Evolutionary conservation across 1,140 invertebrate species (phyloP).

Genomic region (Metopolophium dirhodum): DNA sequence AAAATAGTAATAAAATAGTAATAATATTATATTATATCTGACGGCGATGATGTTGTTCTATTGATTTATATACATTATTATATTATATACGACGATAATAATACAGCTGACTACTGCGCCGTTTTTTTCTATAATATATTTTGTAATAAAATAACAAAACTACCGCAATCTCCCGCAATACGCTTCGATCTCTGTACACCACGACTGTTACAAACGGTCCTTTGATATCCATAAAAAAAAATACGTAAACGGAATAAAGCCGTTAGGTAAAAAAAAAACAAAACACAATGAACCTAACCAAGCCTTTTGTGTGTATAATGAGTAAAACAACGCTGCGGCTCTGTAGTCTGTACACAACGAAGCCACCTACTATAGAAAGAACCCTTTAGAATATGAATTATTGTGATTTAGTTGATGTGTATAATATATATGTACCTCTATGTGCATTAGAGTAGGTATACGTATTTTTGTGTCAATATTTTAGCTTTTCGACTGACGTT

Average conservation of each 20-base stretch:
- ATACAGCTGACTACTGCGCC: background rate
- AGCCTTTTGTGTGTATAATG: background rate
- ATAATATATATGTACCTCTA: background rate
- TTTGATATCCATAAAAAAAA: background rate
- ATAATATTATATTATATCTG: background rate
- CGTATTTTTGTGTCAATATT: conserved; percentile 21
- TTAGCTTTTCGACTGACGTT: conserved; percentile 16
- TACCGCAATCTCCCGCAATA: background rate
- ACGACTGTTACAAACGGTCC: background rate
- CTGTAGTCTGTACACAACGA: background rate
- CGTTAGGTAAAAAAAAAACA: background rate
- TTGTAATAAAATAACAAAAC: background rate
- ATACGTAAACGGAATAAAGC: background rate
- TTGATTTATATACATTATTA: background rate
- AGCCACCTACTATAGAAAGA: background rate
- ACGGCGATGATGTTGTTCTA: background rate
- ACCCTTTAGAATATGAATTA: background rate
- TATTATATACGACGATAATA: background rate
- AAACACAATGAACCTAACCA: background rate
- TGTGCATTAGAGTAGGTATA: background rate
- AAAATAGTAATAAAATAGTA: background rate
- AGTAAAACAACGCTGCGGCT: background rate
- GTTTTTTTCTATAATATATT: background rate
- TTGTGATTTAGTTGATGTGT: background rate
- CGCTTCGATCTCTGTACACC: background rate